These are phyloP conservation scores for Tetraneura akinire DNA, from an alignment of 1,140 invertebrate genomes.

Conservation along the genomic window DNA sequence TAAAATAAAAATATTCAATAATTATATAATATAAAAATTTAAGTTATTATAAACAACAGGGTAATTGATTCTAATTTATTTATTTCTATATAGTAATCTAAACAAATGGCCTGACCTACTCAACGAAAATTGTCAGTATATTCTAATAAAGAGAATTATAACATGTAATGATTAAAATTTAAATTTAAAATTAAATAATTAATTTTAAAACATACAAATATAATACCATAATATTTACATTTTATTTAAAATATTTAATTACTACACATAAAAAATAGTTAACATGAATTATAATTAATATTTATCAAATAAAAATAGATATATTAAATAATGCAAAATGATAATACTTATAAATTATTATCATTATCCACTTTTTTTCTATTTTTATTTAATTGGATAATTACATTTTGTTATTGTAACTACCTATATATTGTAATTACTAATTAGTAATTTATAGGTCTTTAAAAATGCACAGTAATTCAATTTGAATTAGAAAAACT, in stretches of 20 bases:
- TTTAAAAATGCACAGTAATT: no score
- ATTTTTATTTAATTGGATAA: no score
- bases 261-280: background rate
- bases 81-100: background rate
- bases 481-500: no score
- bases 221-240: background rate
- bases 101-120: slow-evolving; percentile 25
- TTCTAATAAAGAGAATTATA: slow-evolving; percentile 7
- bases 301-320: background rate
- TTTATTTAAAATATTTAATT: background rate
- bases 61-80: slow-evolving; percentile 17
- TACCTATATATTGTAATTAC: no score
- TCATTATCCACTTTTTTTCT: no score
- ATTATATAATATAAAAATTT: slow-evolving; percentile 11
- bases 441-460: no score
- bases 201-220: background rate
- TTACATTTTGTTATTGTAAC: no score
- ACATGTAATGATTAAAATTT: slow-evolving; percentile 13
- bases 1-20: background rate
- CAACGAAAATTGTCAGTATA: slow-evolving; percentile 25
- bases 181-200: slow-evolving; percentile 11
- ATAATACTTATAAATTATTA: no score
- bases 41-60: slow-evolving; percentile 11
- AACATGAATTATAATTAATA: background rate
- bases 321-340: no score